Evolutionary conservation across 2,113 vertebrate species (phyloP).

Genomic region (Cromileptes altivelis): DNA sequence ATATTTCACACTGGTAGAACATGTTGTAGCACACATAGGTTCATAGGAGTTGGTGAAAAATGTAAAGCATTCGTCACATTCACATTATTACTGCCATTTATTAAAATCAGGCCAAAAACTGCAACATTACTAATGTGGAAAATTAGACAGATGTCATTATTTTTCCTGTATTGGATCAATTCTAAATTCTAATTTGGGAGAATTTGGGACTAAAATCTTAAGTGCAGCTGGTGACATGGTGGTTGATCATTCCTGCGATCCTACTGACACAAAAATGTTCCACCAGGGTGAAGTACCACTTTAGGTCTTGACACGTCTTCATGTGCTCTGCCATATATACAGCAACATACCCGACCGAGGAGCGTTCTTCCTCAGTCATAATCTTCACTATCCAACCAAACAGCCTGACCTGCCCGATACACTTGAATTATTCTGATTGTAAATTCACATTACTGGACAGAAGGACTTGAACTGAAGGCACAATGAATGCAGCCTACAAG

Average conservation of each 20-base stretch:
- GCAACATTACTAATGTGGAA: neutral
- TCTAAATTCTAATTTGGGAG: neutral
- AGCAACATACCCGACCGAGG: slow-evolving; percentile 28
- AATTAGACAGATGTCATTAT: slow-evolving; percentile 19
- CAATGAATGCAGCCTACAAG: slow-evolving; percentile 83
- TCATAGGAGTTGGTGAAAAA: neutral
- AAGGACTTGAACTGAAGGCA: slow-evolving; percentile 89
- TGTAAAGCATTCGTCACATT: neutral
- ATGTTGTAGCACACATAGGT: slow-evolving; percentile 5
- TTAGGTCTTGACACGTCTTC: slow-evolving; percentile 61
- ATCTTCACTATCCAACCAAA: slow-evolving; percentile 77
- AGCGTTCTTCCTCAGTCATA: slow-evolving; percentile 74
- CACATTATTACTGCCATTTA: neutral
- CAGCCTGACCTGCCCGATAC: slow-evolving; percentile 87
- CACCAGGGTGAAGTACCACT: slow-evolving; percentile 38
- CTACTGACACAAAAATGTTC: slow-evolving; percentile 26
- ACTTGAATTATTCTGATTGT: slow-evolving; percentile 90
- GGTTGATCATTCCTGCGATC: slow-evolving; percentile 22
- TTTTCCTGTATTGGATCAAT: neutral
- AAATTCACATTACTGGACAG: slow-evolving; percentile 87
- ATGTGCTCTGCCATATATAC: slow-evolving; percentile 70
- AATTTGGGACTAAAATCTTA: neutral
- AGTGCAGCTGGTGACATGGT: neutral
- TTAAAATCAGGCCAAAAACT: neutral
- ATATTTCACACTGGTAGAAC: slow-evolving; percentile 42